phyloP scores from a whole-genome alignment of 2,113 vertebrate genomes.

The Gnathonemus echidnorhynchus region DNA sequence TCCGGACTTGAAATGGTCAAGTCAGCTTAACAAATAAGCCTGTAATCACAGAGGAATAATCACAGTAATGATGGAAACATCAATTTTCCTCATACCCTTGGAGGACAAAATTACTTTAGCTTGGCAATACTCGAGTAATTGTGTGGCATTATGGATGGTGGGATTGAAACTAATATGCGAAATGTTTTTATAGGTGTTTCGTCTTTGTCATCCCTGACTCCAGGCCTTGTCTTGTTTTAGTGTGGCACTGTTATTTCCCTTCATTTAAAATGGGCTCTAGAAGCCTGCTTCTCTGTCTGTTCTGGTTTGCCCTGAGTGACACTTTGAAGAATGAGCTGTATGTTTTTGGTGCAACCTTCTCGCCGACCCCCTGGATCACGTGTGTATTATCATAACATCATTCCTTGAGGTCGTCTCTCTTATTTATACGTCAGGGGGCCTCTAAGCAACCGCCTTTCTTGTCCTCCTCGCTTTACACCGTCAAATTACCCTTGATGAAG shows the following conservation, averaged over 20 bases:
- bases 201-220: conserved; percentile 2
- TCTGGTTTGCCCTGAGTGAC: conserved; percentile 34
- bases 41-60: conserved; percentile 52
- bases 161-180: not conserved
- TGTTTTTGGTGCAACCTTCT: conserved; percentile 54
- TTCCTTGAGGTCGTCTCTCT: conserved; percentile 47
- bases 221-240: conserved; percentile 15
- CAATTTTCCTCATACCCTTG: conserved; percentile 46
- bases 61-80: conserved; percentile 50
- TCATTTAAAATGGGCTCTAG: not conserved
- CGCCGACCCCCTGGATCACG: conserved; percentile 42
- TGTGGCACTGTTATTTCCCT: conserved; percentile 9
- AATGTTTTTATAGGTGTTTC: not conserved
- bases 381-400: conserved; percentile 67
- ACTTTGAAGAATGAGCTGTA: conserved; percentile 49
- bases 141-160: not conserved
- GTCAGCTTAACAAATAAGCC: conserved; percentile 50
- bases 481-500: conserved; percentile 71
- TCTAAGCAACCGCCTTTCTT: conserved; percentile 64
- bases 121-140: not conserved
- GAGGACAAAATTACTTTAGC: conserved; percentile 36
- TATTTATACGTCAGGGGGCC: conserved; percentile 58
- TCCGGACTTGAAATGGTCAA: conserved; percentile 59
- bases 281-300: conserved; percentile 21
- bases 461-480: conserved; percentile 38